These are phyloP conservation scores for Astyanax mexicanus DNA, from an alignment of 2,797 vertebrate genomes.

Conservation along the genomic window DNA sequence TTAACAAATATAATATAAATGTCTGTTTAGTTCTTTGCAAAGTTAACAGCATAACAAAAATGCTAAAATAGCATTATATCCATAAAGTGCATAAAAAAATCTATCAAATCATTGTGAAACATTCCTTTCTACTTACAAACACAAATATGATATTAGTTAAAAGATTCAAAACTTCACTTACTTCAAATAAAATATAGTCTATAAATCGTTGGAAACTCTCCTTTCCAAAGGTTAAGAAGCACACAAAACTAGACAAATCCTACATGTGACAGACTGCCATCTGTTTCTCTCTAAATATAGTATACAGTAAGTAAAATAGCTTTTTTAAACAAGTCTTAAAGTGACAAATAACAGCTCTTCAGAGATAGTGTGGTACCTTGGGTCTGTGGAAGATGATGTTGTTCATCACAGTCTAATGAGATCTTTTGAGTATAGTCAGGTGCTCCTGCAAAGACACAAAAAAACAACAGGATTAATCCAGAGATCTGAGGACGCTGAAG, in stretches of 20 bases:
- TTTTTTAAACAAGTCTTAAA: conserved; percentile 32
- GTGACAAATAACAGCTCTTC: conserved; percentile 50
- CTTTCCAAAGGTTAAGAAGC: neutral
- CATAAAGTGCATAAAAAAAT: too few relatives aligned
- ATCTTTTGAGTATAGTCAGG: conserved; percentile 77
- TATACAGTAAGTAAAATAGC: conserved; percentile 16
- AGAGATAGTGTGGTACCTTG: conserved; percentile 76
- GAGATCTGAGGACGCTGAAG: conserved; percentile 11
- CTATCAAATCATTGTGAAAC: too few relatives aligned
- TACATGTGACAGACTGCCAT: conserved; percentile 9
- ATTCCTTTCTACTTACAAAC: neutral
- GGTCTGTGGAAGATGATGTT: conserved; percentile 76
- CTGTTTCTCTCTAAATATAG: neutral
- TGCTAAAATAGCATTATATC: too few relatives aligned
- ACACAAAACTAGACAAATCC: conserved; percentile 7
- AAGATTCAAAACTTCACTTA: too few relatives aligned
- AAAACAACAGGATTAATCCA: conserved; percentile 59
- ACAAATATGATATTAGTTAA: too few relatives aligned
- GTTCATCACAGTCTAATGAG: conserved; percentile 83
- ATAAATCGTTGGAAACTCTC: too few relatives aligned
- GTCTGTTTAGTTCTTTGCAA: too few relatives aligned
- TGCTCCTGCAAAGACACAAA: conserved; percentile 78
- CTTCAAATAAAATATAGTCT: too few relatives aligned
- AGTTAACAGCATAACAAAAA: too few relatives aligned
- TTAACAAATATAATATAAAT: too few relatives aligned